These are phyloP conservation scores for Myiozetetes cayanensis DNA, from an alignment of 2,113 vertebrate species.

Conservation along the genomic window DNA sequence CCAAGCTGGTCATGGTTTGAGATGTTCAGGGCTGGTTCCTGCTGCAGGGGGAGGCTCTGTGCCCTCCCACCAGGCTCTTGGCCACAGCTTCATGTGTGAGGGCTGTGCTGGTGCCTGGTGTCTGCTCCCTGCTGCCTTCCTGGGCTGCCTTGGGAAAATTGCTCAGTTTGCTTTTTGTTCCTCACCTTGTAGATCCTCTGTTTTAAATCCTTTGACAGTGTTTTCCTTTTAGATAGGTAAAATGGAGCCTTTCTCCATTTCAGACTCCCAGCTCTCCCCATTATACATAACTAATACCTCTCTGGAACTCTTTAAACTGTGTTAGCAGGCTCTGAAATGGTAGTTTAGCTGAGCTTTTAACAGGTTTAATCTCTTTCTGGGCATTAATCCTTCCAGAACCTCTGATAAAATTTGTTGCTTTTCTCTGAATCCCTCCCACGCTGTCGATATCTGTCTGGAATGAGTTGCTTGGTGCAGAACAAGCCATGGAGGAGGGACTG, in stretches of 20 bases:
- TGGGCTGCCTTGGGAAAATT: neutral
- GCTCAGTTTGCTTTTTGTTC: neutral
- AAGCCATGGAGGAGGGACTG: neutral
- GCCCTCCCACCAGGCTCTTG: neutral
- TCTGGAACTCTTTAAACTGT: neutral
- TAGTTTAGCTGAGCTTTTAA: conserved; percentile 45
- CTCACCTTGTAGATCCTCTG: neutral
- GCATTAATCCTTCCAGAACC: conserved; percentile 50
- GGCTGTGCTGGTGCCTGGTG: neutral
- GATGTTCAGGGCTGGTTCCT: neutral
- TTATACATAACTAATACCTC: neutral
- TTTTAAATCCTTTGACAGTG: neutral
- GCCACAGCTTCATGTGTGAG: rapidly evolving
- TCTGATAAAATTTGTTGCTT: conserved; percentile 49
- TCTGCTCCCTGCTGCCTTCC: neutral
- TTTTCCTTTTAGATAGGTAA: neutral
- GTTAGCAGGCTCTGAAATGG: neutral
- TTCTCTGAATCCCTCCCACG: conserved; percentile 47
- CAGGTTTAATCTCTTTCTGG: conserved; percentile 35
- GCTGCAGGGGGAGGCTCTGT: too few species aligned
- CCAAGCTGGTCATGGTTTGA: neutral
- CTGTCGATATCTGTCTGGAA: conserved; percentile 45
- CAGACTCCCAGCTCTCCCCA: neutral
- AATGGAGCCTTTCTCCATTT: conserved; percentile 42
- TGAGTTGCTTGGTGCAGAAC: conserved; percentile 22